Evolutionary conservation across 2,888 invertebrate genomes (phyloP).

Genomic region (Bibio marci): DNA sequence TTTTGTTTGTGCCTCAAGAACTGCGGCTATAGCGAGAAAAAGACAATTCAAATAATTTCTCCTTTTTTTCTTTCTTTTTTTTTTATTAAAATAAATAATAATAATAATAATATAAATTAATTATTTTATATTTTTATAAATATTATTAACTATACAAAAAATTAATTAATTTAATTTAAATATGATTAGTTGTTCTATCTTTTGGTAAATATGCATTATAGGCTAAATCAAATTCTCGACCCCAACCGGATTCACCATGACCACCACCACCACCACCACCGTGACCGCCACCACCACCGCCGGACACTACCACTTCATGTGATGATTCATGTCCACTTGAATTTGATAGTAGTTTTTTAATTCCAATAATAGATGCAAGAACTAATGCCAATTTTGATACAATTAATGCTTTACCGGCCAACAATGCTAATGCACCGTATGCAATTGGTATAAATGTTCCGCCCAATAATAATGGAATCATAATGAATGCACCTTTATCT

Average conservation of each 20-base stretch:
- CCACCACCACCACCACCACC: conserved; percentile 57
- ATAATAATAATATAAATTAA: too few species aligned
- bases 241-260: conserved; percentile 56
- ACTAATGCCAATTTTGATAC: conserved; percentile 70
- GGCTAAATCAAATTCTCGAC: conserved; percentile 43
- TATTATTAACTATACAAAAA: too few species aligned
- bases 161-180: neutral
- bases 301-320: conserved; percentile 55
- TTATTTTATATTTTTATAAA: too few species aligned
- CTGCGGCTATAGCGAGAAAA: too few species aligned
- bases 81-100: too few species aligned
- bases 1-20: too few species aligned
- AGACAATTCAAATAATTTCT: too few species aligned
- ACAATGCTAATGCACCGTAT: conserved; percentile 60
- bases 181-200: conserved; percentile 15
- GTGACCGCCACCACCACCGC: conserved; percentile 45
- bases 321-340: conserved; percentile 42
- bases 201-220: conserved; percentile 36
- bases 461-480: conserved; percentile 62
- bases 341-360: conserved; percentile 63
- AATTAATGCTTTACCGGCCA: conserved; percentile 73
- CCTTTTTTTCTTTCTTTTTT: too few species aligned
- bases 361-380: conserved; percentile 65
- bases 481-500: conserved; percentile 53
- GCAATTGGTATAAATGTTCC: conserved; percentile 69